A percentile compares a stretch with the other conserved stretches of the same genome.
phyloP scores from a whole-genome alignment of 2,113 vertebrate species.

The Phaethornis superciliosus region DNA sequence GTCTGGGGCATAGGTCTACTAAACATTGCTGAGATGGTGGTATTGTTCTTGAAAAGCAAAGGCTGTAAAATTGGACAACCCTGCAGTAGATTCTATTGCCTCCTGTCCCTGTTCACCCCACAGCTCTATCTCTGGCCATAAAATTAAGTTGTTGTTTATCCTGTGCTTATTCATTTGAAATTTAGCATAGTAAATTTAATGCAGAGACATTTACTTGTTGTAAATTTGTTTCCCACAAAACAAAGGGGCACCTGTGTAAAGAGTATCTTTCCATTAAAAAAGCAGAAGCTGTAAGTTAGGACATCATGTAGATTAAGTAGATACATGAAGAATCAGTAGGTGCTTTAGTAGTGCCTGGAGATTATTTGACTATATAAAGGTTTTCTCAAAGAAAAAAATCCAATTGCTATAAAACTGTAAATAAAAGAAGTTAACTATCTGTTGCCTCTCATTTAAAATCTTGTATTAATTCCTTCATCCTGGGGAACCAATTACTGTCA shows the following conservation, averaged over 20 bases:
- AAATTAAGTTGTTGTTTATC: conserved; percentile 65
- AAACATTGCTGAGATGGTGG: not conserved
- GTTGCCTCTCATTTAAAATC: conserved; percentile 53
- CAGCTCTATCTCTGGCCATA: conserved; percentile 18
- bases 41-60: conserved; percentile 35
- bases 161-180: conserved; percentile 57
- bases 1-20: not conserved
- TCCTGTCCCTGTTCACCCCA: not conserved
- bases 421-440: conserved; percentile 66
- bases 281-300: conserved; percentile 4
- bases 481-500: conserved; percentile 52
- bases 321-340: conserved; percentile 67
- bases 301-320: conserved; percentile 61
- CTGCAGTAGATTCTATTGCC: conserved; percentile 4
- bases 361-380: conserved; percentile 48
- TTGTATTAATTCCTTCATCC: conserved; percentile 64
- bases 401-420: conserved; percentile 70
- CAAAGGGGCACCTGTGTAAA: conserved; percentile 33
- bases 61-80: not conserved
- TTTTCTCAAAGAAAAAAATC: not conserved
- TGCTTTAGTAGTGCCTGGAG: conserved; percentile 71
- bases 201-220: conserved; percentile 57
- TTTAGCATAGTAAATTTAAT: conserved; percentile 68
- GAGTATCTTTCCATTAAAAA: conserved; percentile 52
- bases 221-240: conserved; percentile 64